Conservation (phyloP, 2,797 vertebrate species). For the Pelochelys cantorii region DNA sequence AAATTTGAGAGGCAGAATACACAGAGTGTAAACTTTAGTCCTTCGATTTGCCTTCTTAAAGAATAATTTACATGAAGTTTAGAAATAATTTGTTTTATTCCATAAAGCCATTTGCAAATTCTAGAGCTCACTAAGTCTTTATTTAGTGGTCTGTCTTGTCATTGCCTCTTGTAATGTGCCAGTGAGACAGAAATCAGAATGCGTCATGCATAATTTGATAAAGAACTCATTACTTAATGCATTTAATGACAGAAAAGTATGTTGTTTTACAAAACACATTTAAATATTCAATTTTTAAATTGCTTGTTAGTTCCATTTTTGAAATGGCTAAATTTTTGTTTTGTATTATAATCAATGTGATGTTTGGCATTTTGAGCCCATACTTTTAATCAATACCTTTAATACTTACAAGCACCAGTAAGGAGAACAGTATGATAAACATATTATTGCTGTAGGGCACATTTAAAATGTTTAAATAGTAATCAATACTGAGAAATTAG, state of each 20-base stretch:
- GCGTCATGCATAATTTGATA: neutral
- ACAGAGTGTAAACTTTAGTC: neutral
- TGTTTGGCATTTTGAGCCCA: constrained; percentile 92
- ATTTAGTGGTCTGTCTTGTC: neutral
- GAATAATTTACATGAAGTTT: constrained; percentile 36
- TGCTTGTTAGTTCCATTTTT: constrained; percentile 57
- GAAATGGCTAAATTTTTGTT: constrained; percentile 61
- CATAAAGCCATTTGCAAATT: neutral
- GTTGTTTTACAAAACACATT: neutral
- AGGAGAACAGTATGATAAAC: constrained; percentile 85
- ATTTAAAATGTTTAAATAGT: constrained; percentile 94
- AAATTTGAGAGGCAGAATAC: neutral
- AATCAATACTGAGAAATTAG: constrained; percentile 98
- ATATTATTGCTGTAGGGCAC: constrained; percentile 87
- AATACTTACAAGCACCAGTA: constrained; percentile 88
- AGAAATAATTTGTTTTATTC: constrained; percentile 41
- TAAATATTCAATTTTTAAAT: constrained; percentile 48
- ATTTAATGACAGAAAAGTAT: neutral
- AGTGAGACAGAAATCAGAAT: constrained; percentile 16
- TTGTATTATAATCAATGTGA: constrained; percentile 91
- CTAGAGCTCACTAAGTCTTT: constrained; percentile 11
- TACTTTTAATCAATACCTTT: constrained; percentile 89
- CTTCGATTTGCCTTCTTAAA: neutral
- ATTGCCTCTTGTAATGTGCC: neutral
- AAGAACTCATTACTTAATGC: neutral